Conservation (phyloP, 1,140 invertebrate genomes). For the Drosophila jambulina region DNA sequence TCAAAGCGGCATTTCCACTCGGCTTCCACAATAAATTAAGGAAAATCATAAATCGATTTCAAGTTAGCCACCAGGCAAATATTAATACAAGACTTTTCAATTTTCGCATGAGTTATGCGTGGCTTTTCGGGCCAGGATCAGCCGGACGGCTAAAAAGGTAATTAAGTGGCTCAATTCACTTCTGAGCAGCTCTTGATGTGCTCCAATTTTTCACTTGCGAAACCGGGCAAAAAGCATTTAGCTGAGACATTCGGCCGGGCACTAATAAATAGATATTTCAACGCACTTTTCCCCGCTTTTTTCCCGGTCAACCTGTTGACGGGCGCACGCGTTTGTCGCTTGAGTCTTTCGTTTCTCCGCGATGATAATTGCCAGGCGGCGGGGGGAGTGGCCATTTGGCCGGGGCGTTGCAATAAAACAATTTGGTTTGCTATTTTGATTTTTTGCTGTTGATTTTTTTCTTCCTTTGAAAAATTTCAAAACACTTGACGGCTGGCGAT, state of each 20-base stretch:
- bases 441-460: conserved; percentile 8
- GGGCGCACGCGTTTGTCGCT: conserved; percentile 47
- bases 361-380: conserved; percentile 35
- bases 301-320: conserved; percentile 31
- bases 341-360: conserved; percentile 44
- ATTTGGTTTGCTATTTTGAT: conserved; percentile 27
- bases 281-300: conserved; percentile 57
- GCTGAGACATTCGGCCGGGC: conserved; percentile 28
- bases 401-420: conserved; percentile 49
- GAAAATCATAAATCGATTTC: conserved; percentile 33
- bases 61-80: conserved; percentile 1
- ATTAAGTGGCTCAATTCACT: conserved; percentile 61
- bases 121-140: conserved; percentile 24
- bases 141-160: conserved; percentile 38
- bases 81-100: conserved; percentile 42
- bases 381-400: background rate
- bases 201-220: conserved; percentile 64
- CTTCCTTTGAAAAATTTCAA: conserved; percentile 34
- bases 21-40: conserved; percentile 12
- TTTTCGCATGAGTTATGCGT: conserved; percentile 30
- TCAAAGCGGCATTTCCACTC: conserved; percentile 3
- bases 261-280: conserved; percentile 73
- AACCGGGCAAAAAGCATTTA: conserved; percentile 56
- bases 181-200: conserved; percentile 44
- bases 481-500: conserved; percentile 29